phyloP scores from a whole-genome alignment of 2,113 vertebrate genomes.

The Speoplatyrhinus poulsoni region DNA sequence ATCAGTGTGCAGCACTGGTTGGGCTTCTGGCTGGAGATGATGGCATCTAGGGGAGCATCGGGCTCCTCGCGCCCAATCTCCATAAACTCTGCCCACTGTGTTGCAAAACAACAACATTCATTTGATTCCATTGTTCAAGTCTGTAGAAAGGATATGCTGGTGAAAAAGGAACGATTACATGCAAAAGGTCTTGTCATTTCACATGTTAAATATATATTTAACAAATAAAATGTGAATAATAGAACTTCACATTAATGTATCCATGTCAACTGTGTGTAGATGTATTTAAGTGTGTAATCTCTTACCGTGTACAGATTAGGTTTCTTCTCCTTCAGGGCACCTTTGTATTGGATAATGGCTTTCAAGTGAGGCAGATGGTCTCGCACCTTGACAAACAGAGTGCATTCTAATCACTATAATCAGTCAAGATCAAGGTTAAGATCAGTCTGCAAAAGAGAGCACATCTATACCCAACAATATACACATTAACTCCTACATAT shows the following conservation, averaged over 20 bases:
- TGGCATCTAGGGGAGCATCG: constrained; percentile 68
- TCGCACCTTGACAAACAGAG: constrained; percentile 69
- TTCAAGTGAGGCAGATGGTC: constrained; percentile 83
- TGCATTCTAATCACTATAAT: neutral
- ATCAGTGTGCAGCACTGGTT: constrained; percentile 92
- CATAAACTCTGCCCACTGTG: constrained; percentile 91
- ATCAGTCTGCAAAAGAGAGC: neutral
- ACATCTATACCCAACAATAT: neutral
- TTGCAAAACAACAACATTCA: neutral
- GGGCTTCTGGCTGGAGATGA: constrained; percentile 83
- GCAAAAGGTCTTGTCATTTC: no score
- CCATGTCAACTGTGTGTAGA: neutral
- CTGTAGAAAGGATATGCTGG: no score
- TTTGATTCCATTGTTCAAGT: no score
- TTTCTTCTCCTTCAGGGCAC: constrained; percentile 74
- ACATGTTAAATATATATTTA: no score
- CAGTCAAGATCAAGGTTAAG: no score
- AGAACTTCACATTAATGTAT: neutral
- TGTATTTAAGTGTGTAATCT: accelerated
- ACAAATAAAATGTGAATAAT: neutral
- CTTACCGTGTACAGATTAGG: constrained; percentile 86
- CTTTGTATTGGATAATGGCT: constrained; percentile 88
- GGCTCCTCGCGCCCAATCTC: constrained; percentile 75
- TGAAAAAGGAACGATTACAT: no score
- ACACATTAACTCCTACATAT: no score